Evolutionary conservation across 2,888 invertebrate species (phyloP).

Genomic region (Cataglyphis livida): DNA sequence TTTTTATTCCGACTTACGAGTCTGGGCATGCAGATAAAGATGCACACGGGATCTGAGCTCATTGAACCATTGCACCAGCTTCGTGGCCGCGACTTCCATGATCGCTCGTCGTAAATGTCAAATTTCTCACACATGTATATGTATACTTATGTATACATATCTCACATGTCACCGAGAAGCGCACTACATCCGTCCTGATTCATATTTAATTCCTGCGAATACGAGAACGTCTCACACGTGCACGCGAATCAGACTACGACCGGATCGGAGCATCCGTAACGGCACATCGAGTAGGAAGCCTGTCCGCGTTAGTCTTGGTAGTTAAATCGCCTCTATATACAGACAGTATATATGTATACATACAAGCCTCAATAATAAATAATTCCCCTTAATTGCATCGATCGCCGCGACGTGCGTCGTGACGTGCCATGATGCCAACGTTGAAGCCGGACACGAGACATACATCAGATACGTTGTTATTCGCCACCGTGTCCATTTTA

Average conservation of each 20-base stretch:
- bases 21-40: slow-evolving; percentile 81
- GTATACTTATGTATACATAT: background rate
- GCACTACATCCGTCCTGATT: slow-evolving; percentile 6
- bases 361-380: slow-evolving; percentile 37
- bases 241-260: background rate
- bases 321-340: slow-evolving; percentile 30
- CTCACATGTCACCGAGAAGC: slow-evolving; percentile 9
- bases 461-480: background rate
- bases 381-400: slow-evolving; percentile 51
- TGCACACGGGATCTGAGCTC: slow-evolving; percentile 81
- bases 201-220: background rate
- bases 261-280: background rate
- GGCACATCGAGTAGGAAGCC: background rate
- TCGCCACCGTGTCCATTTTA: background rate
- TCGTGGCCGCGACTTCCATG: slow-evolving; percentile 81
- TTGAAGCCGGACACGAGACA: background rate
- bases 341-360: background rate
- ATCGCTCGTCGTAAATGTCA: background rate
- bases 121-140: background rate
- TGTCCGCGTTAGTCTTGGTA: background rate
- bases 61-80: slow-evolving; percentile 81
- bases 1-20: slow-evolving; percentile 79
- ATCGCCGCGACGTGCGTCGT: slow-evolving; percentile 28
- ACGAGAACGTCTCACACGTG: background rate
- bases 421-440: slow-evolving; percentile 8